Conservation (phyloP, 2,797 vertebrate species). For the Simalia tracyae region DNA sequence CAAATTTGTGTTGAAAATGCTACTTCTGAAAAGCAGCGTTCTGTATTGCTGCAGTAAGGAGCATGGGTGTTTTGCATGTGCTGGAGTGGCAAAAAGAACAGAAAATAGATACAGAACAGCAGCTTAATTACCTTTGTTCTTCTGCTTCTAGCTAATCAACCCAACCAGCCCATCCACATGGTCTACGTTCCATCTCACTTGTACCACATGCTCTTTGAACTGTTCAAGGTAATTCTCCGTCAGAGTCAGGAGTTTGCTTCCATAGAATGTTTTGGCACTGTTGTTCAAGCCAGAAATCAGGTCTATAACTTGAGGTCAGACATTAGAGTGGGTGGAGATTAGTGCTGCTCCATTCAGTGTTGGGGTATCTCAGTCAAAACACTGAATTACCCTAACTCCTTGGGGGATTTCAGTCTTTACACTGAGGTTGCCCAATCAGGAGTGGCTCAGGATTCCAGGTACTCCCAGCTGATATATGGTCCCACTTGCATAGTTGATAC, state of each 20-base stretch:
- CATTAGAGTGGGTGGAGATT: too few relatives aligned
- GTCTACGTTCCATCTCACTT: conserved; percentile 94
- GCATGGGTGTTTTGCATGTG: neutral
- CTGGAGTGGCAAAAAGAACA: neutral
- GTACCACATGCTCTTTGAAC: conserved; percentile 96
- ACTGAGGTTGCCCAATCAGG: neutral
- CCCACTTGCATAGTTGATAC: neutral
- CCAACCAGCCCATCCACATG: conserved; percentile 80
- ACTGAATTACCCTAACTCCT: neutral
- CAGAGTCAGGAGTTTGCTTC: neutral
- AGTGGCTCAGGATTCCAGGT: neutral
- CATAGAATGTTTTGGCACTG: neutral
- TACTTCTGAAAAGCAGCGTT: neutral
- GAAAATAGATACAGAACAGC: rapidly evolving
- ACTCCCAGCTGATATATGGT: neutral
- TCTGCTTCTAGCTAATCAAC: conserved; percentile 71
- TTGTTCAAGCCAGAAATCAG: neutral
- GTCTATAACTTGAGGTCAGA: neutral
- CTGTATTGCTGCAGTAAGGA: neutral
- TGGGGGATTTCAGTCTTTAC: neutral
- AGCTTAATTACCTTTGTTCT: neutral
- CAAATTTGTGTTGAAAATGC: neutral
- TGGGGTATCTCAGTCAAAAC: neutral
- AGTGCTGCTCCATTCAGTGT: neutral
- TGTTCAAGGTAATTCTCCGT: conserved; percentile 84